Base-by-base conservation (phyloP, 1,140 invertebrate genomes). In the Carposina sasakii region DNA sequence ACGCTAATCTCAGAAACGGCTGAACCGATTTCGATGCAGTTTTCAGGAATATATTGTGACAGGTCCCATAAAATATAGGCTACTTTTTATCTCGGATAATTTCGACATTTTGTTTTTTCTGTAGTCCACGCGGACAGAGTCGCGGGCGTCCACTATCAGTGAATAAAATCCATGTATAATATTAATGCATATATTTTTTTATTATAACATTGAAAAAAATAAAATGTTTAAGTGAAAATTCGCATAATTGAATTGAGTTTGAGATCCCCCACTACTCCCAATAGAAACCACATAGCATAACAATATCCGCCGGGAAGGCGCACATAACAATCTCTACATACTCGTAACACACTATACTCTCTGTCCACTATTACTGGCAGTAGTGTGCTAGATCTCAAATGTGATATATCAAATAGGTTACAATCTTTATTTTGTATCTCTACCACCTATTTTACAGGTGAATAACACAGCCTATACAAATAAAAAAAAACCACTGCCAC, bases 121-220 rank as follows among this genome's bases (percentile, higher is more conserved):
- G n/a, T n/a, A n/a, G n/a, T n/a, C n/a, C n/a, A n/a, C n/a, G n/a
- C n/a, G n/a, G n/a, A n/a, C n/a, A n/a, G n/a, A n/a, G n/a, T n/a
- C n/a, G n/a, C n/a, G n/a, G n/a, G n/a, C n/a, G n/a, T n/a, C n/a
- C n/a, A n/a, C n/a, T n/a, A n/a, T n/a, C n/a, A 21, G n/a, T 8
- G 58, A 70, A 71, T 62, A 60, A 75, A 66, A 72, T 31, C 53
- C 37, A 21, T 37, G 30, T 52, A 47, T 64, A 67, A 71, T 76
- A 77, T 73, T 77, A 72, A 79, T 78, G 76, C 70, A 71, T 78
- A 81, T 81, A 78, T 71, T 77, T 39, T 74, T 74, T 82, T 81
- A 74, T 71, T 73, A 65, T 68, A 83, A 81, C 76, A 78, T 72
- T 76, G 68, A 74, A 81, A 81, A 81, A 75, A 76, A 76, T 63